These are phyloP conservation scores for Salminus brasiliensis DNA, from an alignment of 2,113 vertebrate species.

Conservation along the genomic window DNA sequence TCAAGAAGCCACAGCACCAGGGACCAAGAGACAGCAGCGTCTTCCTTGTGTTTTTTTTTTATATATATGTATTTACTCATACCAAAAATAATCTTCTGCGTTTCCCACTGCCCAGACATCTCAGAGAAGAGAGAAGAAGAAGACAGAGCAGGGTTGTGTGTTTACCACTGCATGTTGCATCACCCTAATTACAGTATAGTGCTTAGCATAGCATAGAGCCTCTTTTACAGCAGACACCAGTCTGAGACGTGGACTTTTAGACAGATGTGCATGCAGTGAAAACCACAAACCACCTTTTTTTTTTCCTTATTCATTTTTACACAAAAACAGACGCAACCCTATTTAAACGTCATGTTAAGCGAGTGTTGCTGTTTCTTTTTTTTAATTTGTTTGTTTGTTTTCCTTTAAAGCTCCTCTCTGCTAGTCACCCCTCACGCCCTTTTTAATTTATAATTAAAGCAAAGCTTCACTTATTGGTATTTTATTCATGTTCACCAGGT, in stretches of 20 bases:
- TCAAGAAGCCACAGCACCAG: constrained; percentile 45
- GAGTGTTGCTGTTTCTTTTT: neutral
- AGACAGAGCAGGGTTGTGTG: constrained; percentile 67
- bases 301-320: constrained; percentile 41
- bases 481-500: constrained; percentile 77
- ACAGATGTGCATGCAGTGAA: constrained; percentile 24
- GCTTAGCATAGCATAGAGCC: constrained; percentile 88
- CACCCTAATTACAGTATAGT: constrained; percentile 79
- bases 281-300: constrained; percentile 21
- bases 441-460: constrained; percentile 78
- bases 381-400: neutral
- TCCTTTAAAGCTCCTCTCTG: constrained; percentile 55
- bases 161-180: constrained; percentile 82
- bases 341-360: constrained; percentile 39
- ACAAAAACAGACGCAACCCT: constrained; percentile 27
- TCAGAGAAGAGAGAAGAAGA: constrained; percentile 30
- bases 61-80: constrained; percentile 35
- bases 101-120: constrained; percentile 28
- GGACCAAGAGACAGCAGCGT: constrained; percentile 55
- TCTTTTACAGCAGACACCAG: constrained; percentile 77
- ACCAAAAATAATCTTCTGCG: constrained; percentile 18
- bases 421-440: constrained; percentile 66
- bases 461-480: constrained; percentile 75
- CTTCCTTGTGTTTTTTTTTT: constrained; percentile 41
- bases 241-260: constrained; percentile 83